Conservation (phyloP, 2,797 vertebrate species). For the Heteromormyrus szaboi region DNA sequence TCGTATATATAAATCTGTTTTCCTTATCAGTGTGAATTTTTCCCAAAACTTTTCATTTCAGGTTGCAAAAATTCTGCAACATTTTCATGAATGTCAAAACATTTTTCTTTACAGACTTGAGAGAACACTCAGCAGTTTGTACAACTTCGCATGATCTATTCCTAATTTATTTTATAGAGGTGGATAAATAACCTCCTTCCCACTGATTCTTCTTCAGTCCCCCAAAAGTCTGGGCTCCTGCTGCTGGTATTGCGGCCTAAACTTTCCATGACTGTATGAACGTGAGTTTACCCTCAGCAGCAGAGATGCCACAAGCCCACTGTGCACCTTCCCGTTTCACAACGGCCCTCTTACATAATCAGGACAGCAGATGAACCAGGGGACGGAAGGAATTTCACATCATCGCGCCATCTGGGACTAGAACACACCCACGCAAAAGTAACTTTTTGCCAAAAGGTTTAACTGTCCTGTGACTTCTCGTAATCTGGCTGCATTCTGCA, state of each 20-base stretch:
- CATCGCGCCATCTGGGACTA: slow-evolving; percentile 30
- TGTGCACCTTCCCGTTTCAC: neutral
- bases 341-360: slow-evolving; percentile 36
- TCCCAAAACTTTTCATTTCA: neutral
- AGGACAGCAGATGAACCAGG: neutral
- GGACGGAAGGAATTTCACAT: slow-evolving; percentile 19
- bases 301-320: neutral
- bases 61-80: neutral
- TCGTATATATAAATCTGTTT: neutral
- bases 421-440: slow-evolving; percentile 22
- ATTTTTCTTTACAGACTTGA: neutral
- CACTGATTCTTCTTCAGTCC: neutral
- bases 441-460: slow-evolving; percentile 30
- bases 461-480: slow-evolving; percentile 29
- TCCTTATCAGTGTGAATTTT: neutral
- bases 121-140: neutral
- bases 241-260: neutral
- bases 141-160: neutral
- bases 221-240: neutral
- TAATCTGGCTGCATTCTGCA: slow-evolving; percentile 22
- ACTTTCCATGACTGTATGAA: neutral
- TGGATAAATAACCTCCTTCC: neutral
- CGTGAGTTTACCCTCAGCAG: neutral
- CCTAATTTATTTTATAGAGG: neutral
- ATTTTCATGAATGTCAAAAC: neutral